Conservation (phyloP, 2,888 invertebrate genomes). For the Diarsia mendica region DNA sequence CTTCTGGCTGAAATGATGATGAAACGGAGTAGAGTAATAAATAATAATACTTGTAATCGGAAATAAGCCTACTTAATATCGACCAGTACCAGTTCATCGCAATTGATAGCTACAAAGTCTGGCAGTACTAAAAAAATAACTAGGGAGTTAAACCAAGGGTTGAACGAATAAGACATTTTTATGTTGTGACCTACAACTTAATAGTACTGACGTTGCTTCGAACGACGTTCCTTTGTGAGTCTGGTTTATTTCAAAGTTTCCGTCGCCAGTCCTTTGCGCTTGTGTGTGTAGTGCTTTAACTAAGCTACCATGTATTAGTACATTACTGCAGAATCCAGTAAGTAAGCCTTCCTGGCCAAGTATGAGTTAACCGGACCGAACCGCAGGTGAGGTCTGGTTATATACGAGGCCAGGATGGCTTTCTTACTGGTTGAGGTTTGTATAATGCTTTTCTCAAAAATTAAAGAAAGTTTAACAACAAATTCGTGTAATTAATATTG, state of each 20-base stretch:
- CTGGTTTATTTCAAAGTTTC: constrained; percentile 15
- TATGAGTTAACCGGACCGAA: too few relatives aligned
- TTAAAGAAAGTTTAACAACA: too few relatives aligned
- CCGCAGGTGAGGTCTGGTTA: too few relatives aligned
- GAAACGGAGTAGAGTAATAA: neutral
- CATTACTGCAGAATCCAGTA: too few relatives aligned
- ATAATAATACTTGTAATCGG: neutral
- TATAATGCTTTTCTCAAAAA: too few relatives aligned
- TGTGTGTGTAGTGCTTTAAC: neutral
- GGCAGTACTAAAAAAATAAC: neutral
- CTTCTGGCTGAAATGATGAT: too few relatives aligned
- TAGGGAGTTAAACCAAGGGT: neutral
- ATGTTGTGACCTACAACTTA: neutral
- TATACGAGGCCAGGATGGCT: too few relatives aligned
- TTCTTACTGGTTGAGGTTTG: too few relatives aligned
- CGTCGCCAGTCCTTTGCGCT: neutral
- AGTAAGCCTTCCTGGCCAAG: too few relatives aligned
- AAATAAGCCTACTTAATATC: neutral
- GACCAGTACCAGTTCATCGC: neutral
- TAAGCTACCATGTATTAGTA: constrained; percentile 9
- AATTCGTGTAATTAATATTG: too few relatives aligned
- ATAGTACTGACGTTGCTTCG: neutral
- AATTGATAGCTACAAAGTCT: neutral
- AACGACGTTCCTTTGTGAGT: neutral
- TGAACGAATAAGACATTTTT: neutral